phyloP scores from a whole-genome alignment of 2,888 invertebrate genomes.

The Drosophila austrosaltans region DNA sequence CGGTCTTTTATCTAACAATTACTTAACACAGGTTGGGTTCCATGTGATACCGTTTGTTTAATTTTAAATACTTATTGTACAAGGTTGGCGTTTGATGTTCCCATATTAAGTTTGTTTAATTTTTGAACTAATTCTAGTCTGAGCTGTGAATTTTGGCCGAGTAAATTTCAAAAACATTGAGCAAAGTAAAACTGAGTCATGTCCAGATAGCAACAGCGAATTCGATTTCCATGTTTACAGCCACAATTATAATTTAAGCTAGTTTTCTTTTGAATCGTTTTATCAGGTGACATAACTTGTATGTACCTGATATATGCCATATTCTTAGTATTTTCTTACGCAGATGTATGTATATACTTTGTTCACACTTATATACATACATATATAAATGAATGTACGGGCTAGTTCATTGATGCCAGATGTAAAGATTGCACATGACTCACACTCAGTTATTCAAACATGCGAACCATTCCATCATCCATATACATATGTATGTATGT shows the following conservation, averaged over 20 bases:
- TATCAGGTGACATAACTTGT: constrained; percentile 14
- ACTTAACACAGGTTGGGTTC: too few species aligned
- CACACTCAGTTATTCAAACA: not conserved
- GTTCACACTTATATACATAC: not conserved
- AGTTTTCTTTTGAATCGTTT: not conserved
- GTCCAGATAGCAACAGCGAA: not conserved
- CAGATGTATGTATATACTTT: constrained; percentile 12
- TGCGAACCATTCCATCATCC: not conserved
- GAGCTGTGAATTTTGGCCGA: not conserved
- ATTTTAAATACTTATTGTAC: too few species aligned
- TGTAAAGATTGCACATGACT: constrained; percentile 9
- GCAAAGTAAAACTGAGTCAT: constrained; percentile 1
- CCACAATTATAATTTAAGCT: not conserved
- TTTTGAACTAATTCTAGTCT: not conserved
- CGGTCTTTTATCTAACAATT: too few species aligned
- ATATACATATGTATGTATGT: not conserved
- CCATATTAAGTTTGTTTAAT: not conserved
- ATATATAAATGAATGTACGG: not conserved
- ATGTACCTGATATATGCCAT: not conserved
- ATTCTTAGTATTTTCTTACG: not conserved
- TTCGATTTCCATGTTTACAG: not conserved
- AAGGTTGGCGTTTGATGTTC: too few species aligned
- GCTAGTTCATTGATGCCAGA: not conserved
- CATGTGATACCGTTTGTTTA: too few species aligned
- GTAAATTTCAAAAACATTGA: not conserved